Percentiles rank a stretch among this genome's conserved stretches.
Evolutionary conservation across 2,113 vertebrate genomes (phyloP).

Genomic region (human): GRCh38 chr4:48110001-48110500

Average conservation of each 20-base stretch:
- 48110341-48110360: conserved; percentile 28
- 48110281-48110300: neutral
- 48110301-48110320: neutral
- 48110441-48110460: conserved; percentile 66
- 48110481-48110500: neutral
- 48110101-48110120: neutral
- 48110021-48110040: neutral
- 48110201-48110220: neutral
- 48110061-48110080: neutral
- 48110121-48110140: neutral
- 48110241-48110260: conserved; percentile 27
- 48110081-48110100: conserved; percentile 17
- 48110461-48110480: neutral
- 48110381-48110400: conserved; percentile 6
- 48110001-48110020: neutral
- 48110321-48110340: neutral
- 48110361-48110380: conserved; percentile 25
- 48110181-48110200: neutral
- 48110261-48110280: neutral
- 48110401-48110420: conserved; percentile 2
- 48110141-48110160: neutral
- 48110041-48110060: neutral
- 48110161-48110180: conserved; percentile 21
- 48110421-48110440: conserved; percentile 17
- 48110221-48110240: neutral